These are phyloP conservation scores for Atethmia centrago DNA, from an alignment of 2,888 invertebrate species.

Conservation along the genomic window DNA sequence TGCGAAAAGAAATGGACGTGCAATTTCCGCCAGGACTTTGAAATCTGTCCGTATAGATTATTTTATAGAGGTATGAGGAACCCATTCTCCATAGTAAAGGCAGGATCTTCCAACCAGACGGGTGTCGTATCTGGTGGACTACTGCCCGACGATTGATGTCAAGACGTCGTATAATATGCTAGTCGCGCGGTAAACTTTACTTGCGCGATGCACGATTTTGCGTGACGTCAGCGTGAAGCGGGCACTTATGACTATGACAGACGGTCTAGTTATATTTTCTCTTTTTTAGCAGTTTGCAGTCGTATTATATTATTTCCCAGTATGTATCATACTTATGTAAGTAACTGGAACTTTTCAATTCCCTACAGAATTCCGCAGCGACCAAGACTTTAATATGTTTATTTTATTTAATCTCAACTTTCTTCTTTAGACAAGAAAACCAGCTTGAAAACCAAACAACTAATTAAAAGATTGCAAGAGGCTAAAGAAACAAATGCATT, in stretches of 20 bases:
- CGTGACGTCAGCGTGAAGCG: too few relatives aligned
- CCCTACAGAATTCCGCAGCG: neutral
- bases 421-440: constrained; percentile 24
- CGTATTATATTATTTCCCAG: neutral
- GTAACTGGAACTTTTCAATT: constrained; percentile 1
- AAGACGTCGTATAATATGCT: too few relatives aligned
- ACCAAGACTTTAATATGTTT: neutral
- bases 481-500: constrained; percentile 49
- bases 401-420: constrained; percentile 33
- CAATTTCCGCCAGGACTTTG: neutral
- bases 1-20: constrained; percentile 6
- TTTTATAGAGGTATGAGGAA: too few relatives aligned
- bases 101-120: too few relatives aligned
- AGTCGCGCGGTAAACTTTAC: too few relatives aligned
- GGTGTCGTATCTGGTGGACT: too few relatives aligned
- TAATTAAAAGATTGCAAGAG: constrained; percentile 58
- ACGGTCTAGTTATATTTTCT: neutral
- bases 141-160: too few relatives aligned
- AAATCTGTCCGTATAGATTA: neutral
- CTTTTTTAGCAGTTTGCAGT: neutral
- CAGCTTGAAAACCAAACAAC: constrained; percentile 41
- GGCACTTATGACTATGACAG: too few relatives aligned
- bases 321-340: neutral
- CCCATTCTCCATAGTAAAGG: too few relatives aligned
- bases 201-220: too few relatives aligned